phyloP scores from a whole-genome alignment of 2,797 vertebrate genomes.

The Mastacembelus armatus region DNA sequence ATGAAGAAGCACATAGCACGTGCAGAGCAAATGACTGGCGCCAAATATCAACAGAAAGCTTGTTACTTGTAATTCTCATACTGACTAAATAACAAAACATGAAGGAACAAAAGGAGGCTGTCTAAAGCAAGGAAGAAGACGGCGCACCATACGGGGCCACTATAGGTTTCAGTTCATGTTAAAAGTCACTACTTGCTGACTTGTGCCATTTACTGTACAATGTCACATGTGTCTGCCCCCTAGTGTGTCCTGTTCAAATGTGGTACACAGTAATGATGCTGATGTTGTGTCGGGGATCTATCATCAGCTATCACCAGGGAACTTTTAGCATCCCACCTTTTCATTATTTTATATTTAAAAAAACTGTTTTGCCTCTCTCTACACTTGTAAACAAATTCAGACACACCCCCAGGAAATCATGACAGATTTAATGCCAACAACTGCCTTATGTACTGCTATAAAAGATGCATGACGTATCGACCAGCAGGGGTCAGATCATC shows the following conservation, averaged over 20 bases:
- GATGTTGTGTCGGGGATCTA: slow-evolving; percentile 54
- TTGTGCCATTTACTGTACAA: slow-evolving; percentile 14
- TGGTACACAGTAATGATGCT: slow-evolving; percentile 38
- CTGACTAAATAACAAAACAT: slow-evolving; percentile 16
- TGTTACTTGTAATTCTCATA: slow-evolving; percentile 49
- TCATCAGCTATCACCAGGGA: slow-evolving; percentile 61
- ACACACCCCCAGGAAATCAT: slow-evolving; percentile 10
- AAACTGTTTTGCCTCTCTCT: no score
- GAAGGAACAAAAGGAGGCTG: slow-evolving; percentile 5
- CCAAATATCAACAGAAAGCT: slow-evolving; percentile 38
- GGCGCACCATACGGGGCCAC: background rate
- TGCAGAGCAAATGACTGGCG: slow-evolving; percentile 34
- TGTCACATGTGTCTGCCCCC: slow-evolving; percentile 31
- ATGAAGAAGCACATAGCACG: slow-evolving; percentile 31
- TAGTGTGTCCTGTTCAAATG: slow-evolving; percentile 30
- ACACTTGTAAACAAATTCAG: slow-evolving; percentile 42
- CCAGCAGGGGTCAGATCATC: slow-evolving; percentile 19
- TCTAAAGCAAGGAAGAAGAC: slow-evolving; percentile 14
- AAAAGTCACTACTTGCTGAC: slow-evolving; percentile 40
- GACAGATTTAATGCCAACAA: background rate
- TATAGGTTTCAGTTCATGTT: background rate
- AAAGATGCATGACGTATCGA: slow-evolving; percentile 16
- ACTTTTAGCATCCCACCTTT: slow-evolving; percentile 61
- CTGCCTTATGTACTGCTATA: background rate
- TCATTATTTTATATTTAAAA: no score